phyloP scores from a whole-genome alignment of 2,888 invertebrate species.

The Rotaria macrura region DNA sequence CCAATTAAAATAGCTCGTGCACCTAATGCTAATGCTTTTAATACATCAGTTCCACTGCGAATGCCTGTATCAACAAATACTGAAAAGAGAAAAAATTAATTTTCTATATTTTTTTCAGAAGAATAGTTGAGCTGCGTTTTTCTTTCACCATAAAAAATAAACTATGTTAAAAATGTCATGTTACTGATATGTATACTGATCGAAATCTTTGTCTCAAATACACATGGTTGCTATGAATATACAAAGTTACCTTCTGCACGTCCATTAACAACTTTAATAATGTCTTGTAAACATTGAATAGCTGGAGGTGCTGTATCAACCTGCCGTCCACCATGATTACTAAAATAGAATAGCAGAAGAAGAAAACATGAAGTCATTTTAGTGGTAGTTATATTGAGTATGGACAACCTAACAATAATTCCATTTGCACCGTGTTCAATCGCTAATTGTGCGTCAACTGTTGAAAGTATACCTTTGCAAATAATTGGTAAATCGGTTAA shows the following conservation, averaged over 20 bases:
- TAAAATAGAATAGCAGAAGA: too few species aligned
- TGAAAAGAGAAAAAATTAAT: not conserved
- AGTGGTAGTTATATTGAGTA: too few species aligned
- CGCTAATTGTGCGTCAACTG: slow-evolving; percentile 30
- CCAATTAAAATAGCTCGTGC: slow-evolving; percentile 33
- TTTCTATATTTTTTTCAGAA: too few species aligned
- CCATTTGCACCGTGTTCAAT: slow-evolving; percentile 22
- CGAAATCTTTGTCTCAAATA: too few species aligned
- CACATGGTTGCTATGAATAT: too few species aligned
- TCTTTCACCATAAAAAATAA: too few species aligned
- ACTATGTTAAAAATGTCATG: too few species aligned
- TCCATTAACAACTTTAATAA: not conserved
- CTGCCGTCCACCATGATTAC: slow-evolving; percentile 34
- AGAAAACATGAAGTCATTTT: not conserved
- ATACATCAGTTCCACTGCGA: slow-evolving; percentile 49
- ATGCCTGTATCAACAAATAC: slow-evolving; percentile 34
- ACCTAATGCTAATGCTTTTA: slow-evolving; percentile 34
- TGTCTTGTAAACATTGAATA: not conserved
- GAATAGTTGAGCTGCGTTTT: too few species aligned
- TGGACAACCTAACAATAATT: too few species aligned
- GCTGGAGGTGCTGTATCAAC: slow-evolving; percentile 28
- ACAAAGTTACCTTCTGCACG: not conserved
- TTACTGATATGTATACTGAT: too few species aligned
- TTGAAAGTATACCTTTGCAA: slow-evolving; percentile 23
- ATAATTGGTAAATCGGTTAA: slow-evolving; percentile 27